Evolutionary conservation across 2,113 vertebrate species (phyloP).

Genomic region (Ptilorrhoa leucosticta): DNA sequence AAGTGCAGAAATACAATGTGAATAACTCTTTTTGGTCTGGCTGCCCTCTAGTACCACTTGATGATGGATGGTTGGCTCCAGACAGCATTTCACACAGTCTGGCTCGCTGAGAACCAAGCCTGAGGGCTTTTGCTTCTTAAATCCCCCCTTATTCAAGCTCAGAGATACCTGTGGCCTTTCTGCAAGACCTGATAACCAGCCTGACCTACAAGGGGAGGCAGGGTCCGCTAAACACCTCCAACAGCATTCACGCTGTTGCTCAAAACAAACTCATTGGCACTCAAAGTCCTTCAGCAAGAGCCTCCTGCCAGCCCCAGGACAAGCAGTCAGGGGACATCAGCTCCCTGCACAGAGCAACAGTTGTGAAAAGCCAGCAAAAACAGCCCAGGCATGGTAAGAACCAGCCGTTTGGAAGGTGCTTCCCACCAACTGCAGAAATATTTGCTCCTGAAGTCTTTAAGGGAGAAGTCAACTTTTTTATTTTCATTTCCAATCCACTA

Average conservation of each 20-base stretch:
- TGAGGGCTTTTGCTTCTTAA: not conserved
- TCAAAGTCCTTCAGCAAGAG: not conserved
- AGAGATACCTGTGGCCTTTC: not conserved
- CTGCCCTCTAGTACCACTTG: not conserved
- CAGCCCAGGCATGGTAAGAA: not conserved
- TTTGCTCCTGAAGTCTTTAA: not conserved
- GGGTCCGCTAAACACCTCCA: not conserved
- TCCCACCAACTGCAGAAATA: not conserved
- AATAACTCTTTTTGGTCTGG: not conserved
- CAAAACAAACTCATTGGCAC: not conserved
- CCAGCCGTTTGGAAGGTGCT: not conserved
- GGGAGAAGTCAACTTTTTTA: not conserved
- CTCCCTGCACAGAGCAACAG: not conserved
- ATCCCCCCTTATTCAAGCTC: not conserved
- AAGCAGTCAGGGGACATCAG: not conserved
- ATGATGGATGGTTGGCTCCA: not conserved
- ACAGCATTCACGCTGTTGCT: accelerated
- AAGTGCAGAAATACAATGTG: accelerated
- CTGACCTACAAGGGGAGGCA: not conserved
- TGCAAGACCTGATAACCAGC: not conserved
- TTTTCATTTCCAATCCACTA: not conserved
- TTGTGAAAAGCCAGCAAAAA: not conserved
- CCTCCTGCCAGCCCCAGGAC: not conserved
- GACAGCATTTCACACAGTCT: not conserved
- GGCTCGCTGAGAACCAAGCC: not conserved